Evolutionary conservation across 2,797 vertebrate species (phyloP), one percentile per base, ranked within the genome.

Genomic region (Sebastes jordani): DNA sequence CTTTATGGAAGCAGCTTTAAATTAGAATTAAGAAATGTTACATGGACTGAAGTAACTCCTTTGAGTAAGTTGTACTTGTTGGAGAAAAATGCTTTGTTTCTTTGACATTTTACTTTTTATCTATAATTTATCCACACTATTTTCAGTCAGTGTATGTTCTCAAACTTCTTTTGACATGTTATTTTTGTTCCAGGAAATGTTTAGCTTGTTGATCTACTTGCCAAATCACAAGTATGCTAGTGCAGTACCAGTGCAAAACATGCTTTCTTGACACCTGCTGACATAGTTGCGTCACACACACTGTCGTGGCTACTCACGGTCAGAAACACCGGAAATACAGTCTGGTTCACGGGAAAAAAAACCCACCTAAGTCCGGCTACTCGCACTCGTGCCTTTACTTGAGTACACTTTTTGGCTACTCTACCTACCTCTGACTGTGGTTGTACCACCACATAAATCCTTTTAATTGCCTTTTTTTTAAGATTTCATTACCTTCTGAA

Each of bases 321-420:
- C 42, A 46, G 42, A 46, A 46, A 46, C 42, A 46, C 14, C 14
- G 1, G 5, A 46, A 46, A 46, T 46, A 46, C 42, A 46, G 42
- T 18, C 42, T 46, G 42, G 42, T 46, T 46, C 42, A 46, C 14
- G 14, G 42, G 14, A 3, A 46, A 46, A 42, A 42, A 42, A 42
- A 1, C 2, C 0, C 38, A 46, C 42, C 14, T 3, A 46, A 46
- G 0, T 46, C 14, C 42, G 5, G 14, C 42, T 46, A 1, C 42
- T 46, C 6, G 0, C 14, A 0, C 36, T 38, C 13, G 0, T 46
- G 42, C 14, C 42, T 46, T 46, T 46, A 46, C 14, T 62, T 38
- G 13, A 46, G 36, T 29, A 30, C 0, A 52, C 6, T 11, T 67
- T 27, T 30, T n/a, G 16, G 10, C 18, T 29, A 27, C 5, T 46